These are phyloP conservation scores for Benitochromis conjunctus DNA, from an alignment of 2,113 vertebrate species.

Conservation along the genomic window DNA sequence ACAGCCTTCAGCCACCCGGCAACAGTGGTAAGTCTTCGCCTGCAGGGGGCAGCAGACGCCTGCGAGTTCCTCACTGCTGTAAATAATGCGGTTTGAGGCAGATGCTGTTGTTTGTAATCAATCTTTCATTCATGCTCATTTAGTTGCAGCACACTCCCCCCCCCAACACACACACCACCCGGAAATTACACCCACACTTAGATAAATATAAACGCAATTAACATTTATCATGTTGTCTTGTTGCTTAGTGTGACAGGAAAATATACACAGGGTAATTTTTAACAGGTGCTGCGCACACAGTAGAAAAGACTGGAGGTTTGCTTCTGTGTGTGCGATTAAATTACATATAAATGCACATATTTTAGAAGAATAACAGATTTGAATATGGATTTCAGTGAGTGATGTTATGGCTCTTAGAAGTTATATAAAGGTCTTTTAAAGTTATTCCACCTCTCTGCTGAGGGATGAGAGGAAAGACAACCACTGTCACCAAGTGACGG, in stretches of 20 bases:
- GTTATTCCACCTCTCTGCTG: background rate
- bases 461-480: background rate
- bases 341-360: background rate
- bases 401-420: background rate
- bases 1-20: slow-evolving; percentile 89
- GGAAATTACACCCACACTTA: background rate
- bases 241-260: background rate
- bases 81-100: background rate
- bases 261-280: background rate
- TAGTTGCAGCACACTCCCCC: background rate
- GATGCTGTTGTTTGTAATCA: background rate
- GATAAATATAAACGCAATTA: background rate
- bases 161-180: no score
- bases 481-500: background rate
- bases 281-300: background rate
- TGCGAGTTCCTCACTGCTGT: background rate
- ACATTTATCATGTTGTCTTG: background rate
- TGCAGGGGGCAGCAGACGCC: slow-evolving; percentile 49
- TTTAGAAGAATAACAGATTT: background rate
- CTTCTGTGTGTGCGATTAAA: background rate
- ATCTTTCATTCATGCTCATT: background rate
- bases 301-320: background rate
- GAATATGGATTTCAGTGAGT: background rate
- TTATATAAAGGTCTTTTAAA: background rate
- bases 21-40: slow-evolving; percentile 80